Percentiles rank a stretch among this genome's conserved stretches.
These are phyloP conservation scores for Rhingia rostrata DNA, from an alignment of 2,888 invertebrate species.

Conservation along the genomic window DNA sequence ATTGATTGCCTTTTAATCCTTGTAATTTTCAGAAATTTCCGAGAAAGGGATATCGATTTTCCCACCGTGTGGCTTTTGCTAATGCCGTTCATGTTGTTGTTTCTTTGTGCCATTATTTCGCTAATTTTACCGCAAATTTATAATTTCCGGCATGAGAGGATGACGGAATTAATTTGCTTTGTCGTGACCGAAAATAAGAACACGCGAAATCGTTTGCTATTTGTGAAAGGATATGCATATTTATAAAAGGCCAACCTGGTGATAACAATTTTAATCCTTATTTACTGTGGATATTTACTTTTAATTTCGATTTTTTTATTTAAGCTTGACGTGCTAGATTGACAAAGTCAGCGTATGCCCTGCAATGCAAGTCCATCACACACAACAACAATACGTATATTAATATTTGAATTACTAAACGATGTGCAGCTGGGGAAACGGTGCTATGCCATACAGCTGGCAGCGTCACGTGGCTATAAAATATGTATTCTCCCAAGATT, in stretches of 20 bases:
- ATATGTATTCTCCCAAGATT: conserved; percentile 24
- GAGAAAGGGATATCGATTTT: conserved; percentile 28
- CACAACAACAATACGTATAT: background rate
- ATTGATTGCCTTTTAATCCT: conserved; percentile 33
- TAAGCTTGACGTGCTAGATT: background rate
- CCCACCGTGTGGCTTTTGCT: background rate
- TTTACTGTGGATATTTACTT: background rate
- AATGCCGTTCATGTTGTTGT: background rate
- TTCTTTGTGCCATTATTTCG: conserved; percentile 1
- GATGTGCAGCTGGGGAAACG: conserved; percentile 2
- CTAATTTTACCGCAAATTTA: conserved; percentile 12
- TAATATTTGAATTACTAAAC: conserved; percentile 15
- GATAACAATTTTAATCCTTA: background rate
- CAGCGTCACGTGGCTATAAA: conserved; percentile 3
- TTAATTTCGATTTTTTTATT: background rate
- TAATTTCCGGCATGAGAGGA: background rate
- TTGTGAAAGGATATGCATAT: conserved; percentile 24
- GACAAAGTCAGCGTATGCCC: background rate
- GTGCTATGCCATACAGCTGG: background rate
- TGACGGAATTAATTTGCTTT: conserved; percentile 25
- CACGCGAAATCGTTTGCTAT: background rate
- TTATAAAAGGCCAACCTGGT: conserved; percentile 1
- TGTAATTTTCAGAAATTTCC: conserved; percentile 45
- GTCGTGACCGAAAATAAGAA: conserved; percentile 14
- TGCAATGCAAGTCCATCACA: background rate